Percentiles rank a stretch among this genome's conserved stretches.
These are phyloP conservation scores for Panthera leo DNA, from an alignment of 2,113 vertebrate species.

Conservation along the genomic window DNA sequence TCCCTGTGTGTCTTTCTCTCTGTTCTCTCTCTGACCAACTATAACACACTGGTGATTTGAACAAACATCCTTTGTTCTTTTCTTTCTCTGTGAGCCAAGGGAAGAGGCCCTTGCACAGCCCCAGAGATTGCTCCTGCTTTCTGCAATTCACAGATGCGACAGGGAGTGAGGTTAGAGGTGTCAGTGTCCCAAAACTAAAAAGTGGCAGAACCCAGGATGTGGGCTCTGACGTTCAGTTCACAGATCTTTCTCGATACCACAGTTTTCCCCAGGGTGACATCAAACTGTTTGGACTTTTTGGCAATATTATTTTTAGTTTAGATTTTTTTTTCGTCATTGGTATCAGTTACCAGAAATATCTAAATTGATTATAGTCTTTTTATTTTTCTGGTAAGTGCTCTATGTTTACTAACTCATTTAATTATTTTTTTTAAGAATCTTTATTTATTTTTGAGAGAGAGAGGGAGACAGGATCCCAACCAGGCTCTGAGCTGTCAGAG, in stretches of 20 bases:
- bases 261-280: background rate
- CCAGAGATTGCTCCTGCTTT: background rate
- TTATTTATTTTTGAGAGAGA: too few species aligned
- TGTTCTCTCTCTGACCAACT: background rate
- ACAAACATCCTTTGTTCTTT: background rate
- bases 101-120: background rate
- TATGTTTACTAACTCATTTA: background rate
- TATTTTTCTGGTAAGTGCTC: background rate
- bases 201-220: background rate
- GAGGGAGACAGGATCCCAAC: too few species aligned
- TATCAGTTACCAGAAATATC: background rate
- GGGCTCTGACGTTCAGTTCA: background rate
- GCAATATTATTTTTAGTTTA: background rate
- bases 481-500: too few species aligned
- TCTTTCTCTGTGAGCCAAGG: background rate
- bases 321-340: background rate
- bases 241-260: background rate
- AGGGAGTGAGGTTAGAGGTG: background rate
- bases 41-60: background rate
- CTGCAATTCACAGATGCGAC: background rate
- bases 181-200: background rate
- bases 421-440: background rate
- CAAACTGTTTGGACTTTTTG: background rate
- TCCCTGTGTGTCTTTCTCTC: background rate
- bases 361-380: background rate